A percentile compares a stretch with the other conserved stretches of the same genome.
Conservation (phyloP, 2,113 vertebrate species). For the Menidia beryllina region DNA sequence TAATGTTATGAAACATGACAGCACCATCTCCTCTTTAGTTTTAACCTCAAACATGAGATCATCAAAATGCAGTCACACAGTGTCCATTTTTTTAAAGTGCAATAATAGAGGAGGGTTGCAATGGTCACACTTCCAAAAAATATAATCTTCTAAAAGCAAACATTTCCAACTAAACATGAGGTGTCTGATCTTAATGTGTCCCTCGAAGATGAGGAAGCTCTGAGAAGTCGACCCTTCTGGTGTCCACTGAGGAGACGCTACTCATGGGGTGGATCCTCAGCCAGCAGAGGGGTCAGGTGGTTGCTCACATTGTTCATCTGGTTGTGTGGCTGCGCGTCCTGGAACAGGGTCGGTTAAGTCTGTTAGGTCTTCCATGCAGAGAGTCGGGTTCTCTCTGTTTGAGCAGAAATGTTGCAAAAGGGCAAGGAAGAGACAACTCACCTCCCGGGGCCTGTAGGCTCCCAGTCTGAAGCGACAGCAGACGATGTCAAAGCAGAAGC, state of each 20-base stretch:
- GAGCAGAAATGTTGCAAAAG: neutral
- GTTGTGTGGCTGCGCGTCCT: slow-evolving; percentile 54
- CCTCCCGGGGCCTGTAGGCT: slow-evolving; percentile 82
- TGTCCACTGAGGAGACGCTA: neutral
- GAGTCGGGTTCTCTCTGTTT: neutral
- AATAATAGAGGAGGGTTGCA: neutral
- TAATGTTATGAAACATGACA: too few relatives aligned
- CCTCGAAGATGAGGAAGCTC: neutral
- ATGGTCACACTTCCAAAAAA: too few relatives aligned
- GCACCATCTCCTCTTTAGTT: too few relatives aligned
- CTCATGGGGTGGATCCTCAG: slow-evolving; percentile 53
- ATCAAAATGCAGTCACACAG: neutral
- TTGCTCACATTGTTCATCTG: slow-evolving; percentile 69
- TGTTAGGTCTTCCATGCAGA: neutral
- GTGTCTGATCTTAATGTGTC: neutral
- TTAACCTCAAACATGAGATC: neutral
- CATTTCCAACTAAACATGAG: neutral
- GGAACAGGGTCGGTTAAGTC: slow-evolving; percentile 1
- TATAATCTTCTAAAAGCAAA: too few relatives aligned
- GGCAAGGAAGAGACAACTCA: slow-evolving; percentile 64
- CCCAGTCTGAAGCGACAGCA: slow-evolving; percentile 93
- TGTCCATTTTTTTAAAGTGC: too few relatives aligned
- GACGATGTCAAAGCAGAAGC: slow-evolving; percentile 89
- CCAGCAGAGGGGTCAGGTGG: slow-evolving; percentile 57
- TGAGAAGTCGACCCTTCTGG: too few relatives aligned